These are phyloP conservation scores for Sinohyriopsis cumingii DNA, from an alignment of 2,888 invertebrate species.

Conservation along the genomic window DNA sequence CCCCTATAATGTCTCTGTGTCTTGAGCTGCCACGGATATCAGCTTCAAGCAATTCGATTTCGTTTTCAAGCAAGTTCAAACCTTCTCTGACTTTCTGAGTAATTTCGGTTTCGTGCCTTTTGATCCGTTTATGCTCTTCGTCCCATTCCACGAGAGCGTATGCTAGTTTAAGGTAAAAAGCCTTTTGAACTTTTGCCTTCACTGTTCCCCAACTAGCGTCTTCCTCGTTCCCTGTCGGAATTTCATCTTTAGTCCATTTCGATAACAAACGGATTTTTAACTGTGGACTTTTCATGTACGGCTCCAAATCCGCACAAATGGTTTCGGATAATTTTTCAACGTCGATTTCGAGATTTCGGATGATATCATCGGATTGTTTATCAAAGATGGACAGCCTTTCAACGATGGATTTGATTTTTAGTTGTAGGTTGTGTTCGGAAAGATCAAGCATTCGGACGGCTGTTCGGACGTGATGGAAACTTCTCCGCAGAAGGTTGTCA, in stretches of 20 bases:
- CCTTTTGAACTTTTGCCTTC: conserved; percentile 27
- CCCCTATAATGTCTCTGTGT: not conserved
- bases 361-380: conserved; percentile 30
- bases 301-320: conserved; percentile 25
- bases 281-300: conserved; percentile 23
- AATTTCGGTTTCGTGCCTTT: conserved; percentile 30
- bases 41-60: conserved; percentile 25
- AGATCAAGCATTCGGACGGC: conserved; percentile 43
- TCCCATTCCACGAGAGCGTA: conserved; percentile 37
- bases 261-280: conserved; percentile 27
- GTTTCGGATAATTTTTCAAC: conserved; percentile 28
- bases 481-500: conserved; percentile 46
- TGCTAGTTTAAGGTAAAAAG: conserved; percentile 32
- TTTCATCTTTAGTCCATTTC: conserved; percentile 39
- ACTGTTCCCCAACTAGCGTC: conserved; percentile 26
- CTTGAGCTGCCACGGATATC: conserved; percentile 8
- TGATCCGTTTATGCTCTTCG: conserved; percentile 21
- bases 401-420: conserved; percentile 24
- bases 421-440: conserved; percentile 42
- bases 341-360: conserved; percentile 19
- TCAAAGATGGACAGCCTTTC: conserved; percentile 35
- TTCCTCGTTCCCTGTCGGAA: conserved; percentile 20
- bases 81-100: conserved; percentile 32
- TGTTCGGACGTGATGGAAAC: conserved; percentile 45
- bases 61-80: conserved; percentile 43